These are phyloP conservation scores for Pollenia angustigena DNA, from an alignment of 2,888 invertebrate genomes.

Conservation along the genomic window DNA sequence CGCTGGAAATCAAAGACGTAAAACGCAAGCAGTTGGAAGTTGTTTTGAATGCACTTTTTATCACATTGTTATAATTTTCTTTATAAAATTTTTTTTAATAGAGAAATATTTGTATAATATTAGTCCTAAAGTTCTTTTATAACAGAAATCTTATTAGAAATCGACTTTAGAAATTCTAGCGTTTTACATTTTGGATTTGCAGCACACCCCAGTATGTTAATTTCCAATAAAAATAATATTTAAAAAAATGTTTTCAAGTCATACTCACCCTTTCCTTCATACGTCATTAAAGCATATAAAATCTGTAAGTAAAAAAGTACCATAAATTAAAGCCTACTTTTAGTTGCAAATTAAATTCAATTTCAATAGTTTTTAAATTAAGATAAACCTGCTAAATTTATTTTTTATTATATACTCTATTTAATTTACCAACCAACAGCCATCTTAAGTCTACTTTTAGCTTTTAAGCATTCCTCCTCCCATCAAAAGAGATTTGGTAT, in stretches of 20 bases:
- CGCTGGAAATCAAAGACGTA: no score
- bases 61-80: not conserved
- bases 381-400: no score
- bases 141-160: no score
- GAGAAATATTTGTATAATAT: no score
- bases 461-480: not conserved
- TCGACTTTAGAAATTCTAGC: no score
- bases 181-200: no score
- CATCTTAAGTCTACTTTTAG: not conserved
- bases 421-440: not conserved
- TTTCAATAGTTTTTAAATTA: no score
- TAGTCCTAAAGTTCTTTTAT: no score
- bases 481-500: not conserved
- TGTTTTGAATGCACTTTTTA: no score
- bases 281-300: conserved; percentile 46
- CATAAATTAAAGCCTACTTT: conserved; percentile 31
- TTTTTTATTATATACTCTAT: no score
- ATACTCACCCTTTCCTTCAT: conserved; percentile 28
- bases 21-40: no score
- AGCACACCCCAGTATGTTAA: no score
- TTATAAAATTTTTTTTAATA: not conserved
- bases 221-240: not conserved
- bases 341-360: not conserved
- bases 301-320: conserved; percentile 36
- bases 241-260: not conserved